A percentile compares a stretch with the other conserved stretches of the same genome.
These are phyloP conservation scores for Cartodere bifasciata DNA, from an alignment of 2,888 invertebrate species.

Conservation along the genomic window DNA sequence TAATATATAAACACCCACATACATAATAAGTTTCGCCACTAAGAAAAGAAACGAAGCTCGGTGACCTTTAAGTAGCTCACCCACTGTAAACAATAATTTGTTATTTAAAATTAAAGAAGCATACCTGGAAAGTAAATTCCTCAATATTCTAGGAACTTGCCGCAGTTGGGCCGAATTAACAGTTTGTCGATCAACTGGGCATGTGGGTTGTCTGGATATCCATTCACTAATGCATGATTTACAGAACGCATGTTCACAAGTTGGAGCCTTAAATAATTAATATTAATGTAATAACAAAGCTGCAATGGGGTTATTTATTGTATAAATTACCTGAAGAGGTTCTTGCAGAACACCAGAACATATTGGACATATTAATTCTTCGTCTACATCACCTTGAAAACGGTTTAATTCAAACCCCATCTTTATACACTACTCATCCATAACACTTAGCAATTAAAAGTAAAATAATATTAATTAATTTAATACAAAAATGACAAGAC, in stretches of 20 bases:
- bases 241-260: slow-evolving; percentile 95
- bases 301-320: no score
- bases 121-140: slow-evolving; percentile 78
- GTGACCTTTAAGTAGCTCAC: no score
- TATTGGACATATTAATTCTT: slow-evolving; percentile 92
- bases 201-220: slow-evolving; percentile 86
- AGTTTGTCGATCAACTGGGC: slow-evolving; percentile 85
- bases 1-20: no score
- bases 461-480: no score
- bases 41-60: no score
- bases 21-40: no score
- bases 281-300: no score
- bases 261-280: slow-evolving; percentile 65
- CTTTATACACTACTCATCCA: no score
- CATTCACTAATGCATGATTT: slow-evolving; percentile 88
- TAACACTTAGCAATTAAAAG: no score
- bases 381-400: slow-evolving; percentile 92
- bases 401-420: slow-evolving; percentile 94
- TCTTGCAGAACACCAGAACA: slow-evolving; percentile 92
- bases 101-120: not conserved
- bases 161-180: slow-evolving; percentile 81
- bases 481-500: no score
- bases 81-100: not conserved
- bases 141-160: slow-evolving; percentile 84
- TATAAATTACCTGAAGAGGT: slow-evolving; percentile 68